A percentile compares a stretch with the other conserved stretches of the same genome.
Evolutionary conservation across 2,113 vertebrate genomes (phyloP).

Genomic region (Morone chrysops): DNA sequence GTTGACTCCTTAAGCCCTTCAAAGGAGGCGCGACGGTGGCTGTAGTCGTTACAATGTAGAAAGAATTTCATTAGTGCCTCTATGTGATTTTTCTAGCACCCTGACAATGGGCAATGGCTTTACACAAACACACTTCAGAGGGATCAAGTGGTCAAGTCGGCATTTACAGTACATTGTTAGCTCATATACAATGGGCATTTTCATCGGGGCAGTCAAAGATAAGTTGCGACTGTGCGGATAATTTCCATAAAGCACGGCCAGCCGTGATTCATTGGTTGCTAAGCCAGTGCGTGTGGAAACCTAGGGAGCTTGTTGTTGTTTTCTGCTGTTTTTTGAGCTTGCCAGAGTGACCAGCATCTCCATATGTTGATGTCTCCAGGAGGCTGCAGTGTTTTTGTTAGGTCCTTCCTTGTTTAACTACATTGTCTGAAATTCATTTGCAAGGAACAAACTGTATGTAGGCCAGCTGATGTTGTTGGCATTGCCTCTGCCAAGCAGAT

Average conservation of each 20-base stretch:
- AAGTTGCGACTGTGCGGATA: constrained; percentile 33
- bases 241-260: constrained; percentile 62
- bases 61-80: constrained; percentile 76
- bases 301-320: constrained; percentile 50
- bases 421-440: constrained; percentile 31
- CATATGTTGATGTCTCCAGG: constrained; percentile 43
- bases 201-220: constrained; percentile 36
- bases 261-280: constrained; percentile 56
- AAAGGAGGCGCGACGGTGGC: constrained; percentile 54
- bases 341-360: constrained; percentile 53
- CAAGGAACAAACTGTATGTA: not conserved
- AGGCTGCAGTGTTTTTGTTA: constrained; percentile 24
- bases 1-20: constrained; percentile 73
- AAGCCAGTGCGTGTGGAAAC: constrained; percentile 49
- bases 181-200: constrained; percentile 35
- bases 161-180: constrained; percentile 49
- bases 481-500: constrained; percentile 28
- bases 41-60: constrained; percentile 58
- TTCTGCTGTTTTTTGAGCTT: constrained; percentile 53
- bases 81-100: constrained; percentile 59
- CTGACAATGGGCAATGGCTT: constrained; percentile 50
- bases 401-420: constrained; percentile 24
- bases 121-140: constrained; percentile 55
- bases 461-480: constrained; percentile 6
- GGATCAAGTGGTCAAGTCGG: constrained; percentile 55